Percentiles rank a stretch among this genome's conserved stretches.
Conservation (phyloP, 1,140 invertebrate species). For the Antheraea pernyi region DNA sequence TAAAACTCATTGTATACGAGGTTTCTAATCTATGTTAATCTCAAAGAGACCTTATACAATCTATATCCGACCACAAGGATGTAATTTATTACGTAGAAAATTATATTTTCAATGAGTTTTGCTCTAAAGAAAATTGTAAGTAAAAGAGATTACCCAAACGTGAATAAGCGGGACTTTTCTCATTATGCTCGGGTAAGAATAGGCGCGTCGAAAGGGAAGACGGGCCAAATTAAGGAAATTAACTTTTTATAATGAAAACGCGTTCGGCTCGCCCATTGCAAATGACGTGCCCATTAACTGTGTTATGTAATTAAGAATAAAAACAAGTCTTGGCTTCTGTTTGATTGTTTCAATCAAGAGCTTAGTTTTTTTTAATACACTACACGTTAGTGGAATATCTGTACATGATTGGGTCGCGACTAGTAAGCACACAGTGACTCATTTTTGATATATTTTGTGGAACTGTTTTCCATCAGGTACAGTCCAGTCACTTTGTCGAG, state of each 20-base stretch:
- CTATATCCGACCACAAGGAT: constrained; percentile 1
- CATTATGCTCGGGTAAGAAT: constrained; percentile 51
- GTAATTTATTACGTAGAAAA: constrained; percentile 12
- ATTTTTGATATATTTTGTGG: too few species aligned
- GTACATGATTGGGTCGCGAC: too few species aligned
- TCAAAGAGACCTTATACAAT: not conserved
- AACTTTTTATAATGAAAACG: constrained; percentile 62
- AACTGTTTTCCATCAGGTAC: too few species aligned
- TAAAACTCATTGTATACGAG: not conserved
- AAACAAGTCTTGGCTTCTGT: constrained; percentile 31
- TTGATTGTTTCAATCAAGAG: not conserved
- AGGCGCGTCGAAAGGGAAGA: constrained; percentile 50
- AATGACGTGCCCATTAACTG: constrained; percentile 69
- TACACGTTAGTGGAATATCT: too few species aligned
- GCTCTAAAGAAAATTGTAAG: constrained; percentile 20
- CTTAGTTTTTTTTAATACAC: not conserved
- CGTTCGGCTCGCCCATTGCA: constrained; percentile 47
- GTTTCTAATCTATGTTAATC: not conserved
- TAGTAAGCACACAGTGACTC: too few species aligned
- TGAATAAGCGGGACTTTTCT: constrained; percentile 50
- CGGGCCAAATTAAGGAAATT: constrained; percentile 66
- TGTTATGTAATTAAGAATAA: constrained; percentile 52
- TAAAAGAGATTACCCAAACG: constrained; percentile 41
- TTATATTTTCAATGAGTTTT: constrained; percentile 18
- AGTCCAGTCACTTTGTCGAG: too few species aligned